These are phyloP conservation scores for Gasterosteus aculeatus DNA, from an alignment of 2,113 vertebrate genomes.

Conservation along the genomic window DNA sequence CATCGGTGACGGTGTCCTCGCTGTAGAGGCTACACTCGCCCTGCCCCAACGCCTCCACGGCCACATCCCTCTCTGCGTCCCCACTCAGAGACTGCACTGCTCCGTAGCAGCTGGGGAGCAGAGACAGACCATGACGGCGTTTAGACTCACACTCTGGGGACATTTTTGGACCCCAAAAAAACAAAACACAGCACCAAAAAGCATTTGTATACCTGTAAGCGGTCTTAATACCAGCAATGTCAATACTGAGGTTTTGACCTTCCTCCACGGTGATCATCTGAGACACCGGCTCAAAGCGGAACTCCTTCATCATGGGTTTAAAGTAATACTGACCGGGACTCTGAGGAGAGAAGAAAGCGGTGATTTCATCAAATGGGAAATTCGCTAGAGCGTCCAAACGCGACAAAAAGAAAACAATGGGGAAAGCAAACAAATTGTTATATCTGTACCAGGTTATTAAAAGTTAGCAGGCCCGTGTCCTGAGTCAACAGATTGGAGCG, in stretches of 20 bases:
- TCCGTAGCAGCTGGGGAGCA: conserved; percentile 88
- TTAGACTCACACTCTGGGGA: not conserved
- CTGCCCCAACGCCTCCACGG: conserved; percentile 94
- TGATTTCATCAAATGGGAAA: not conserved
- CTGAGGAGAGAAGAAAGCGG: conserved; percentile 70
- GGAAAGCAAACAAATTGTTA: not conserved
- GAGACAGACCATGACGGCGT: not conserved
- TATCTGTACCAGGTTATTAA: conserved; percentile 90
- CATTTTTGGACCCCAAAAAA: not conserved
- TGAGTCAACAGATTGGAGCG: conserved; percentile 96
- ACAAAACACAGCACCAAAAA: not conserved
- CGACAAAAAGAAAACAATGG: not conserved
- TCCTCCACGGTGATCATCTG: conserved; percentile 98
- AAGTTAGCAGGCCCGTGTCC: conserved; percentile 92
- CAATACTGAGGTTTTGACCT: conserved; percentile 91
- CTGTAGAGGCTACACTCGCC: conserved; percentile 90
- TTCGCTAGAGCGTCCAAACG: not conserved
- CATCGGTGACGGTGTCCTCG: conserved; percentile 95
- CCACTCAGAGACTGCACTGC: conserved; percentile 93
- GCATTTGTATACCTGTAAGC: conserved; percentile 73
- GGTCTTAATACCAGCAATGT: conserved; percentile 91
- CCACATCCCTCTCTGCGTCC: conserved; percentile 92
- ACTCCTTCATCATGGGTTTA: conserved; percentile 99
- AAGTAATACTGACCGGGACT: conserved; percentile 99
- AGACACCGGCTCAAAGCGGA: conserved; percentile 94